These are phyloP conservation scores for Halotydeus destructor DNA, from an alignment of 1,140 invertebrate genomes.

Conservation along the genomic window DNA sequence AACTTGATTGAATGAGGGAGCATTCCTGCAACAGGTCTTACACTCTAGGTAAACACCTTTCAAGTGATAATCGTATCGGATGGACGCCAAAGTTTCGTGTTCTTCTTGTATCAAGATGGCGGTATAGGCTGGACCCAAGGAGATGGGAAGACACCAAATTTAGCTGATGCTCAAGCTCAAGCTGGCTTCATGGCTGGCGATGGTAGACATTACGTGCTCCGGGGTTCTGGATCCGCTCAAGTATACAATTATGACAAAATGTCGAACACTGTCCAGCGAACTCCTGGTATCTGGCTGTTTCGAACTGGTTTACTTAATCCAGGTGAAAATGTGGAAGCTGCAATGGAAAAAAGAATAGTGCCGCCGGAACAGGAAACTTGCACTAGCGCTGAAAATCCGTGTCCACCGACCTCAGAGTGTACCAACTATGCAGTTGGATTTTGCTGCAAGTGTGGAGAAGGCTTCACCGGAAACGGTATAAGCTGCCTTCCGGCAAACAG, in stretches of 20 bases:
- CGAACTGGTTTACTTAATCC: slow-evolving; percentile 42
- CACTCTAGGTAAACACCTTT: slow-evolving; percentile 43
- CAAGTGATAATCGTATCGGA: slow-evolving; percentile 64
- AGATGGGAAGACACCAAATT: slow-evolving; percentile 32
- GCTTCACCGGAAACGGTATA: slow-evolving; percentile 73
- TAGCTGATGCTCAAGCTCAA: slow-evolving; percentile 69
- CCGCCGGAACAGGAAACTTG: slow-evolving; percentile 8
- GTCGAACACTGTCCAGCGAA: slow-evolving; percentile 54
- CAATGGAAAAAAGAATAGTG: slow-evolving; percentile 20
- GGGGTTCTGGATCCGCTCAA: slow-evolving; percentile 67
- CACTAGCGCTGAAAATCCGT: slow-evolving; percentile 14
- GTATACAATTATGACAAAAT: slow-evolving; percentile 51
- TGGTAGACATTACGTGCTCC: slow-evolving; percentile 42
- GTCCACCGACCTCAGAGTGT: slow-evolving; percentile 38
- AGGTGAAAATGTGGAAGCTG: slow-evolving; percentile 41
- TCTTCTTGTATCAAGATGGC: slow-evolving; percentile 61
- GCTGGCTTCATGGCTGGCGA: slow-evolving; percentile 69
- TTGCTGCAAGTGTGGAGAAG: slow-evolving; percentile 59
- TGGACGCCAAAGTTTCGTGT: slow-evolving; percentile 52
- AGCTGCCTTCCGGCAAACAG: slow-evolving; percentile 55
- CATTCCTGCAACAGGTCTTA: slow-evolving; percentile 7
- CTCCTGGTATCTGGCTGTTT: slow-evolving; percentile 69
- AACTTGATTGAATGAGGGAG: not conserved
- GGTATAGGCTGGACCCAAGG: slow-evolving; percentile 79
- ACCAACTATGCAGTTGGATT: slow-evolving; percentile 57